Base-by-base conservation (phyloP, 2,888 invertebrate species). In the Mantis religiosa region DNA sequence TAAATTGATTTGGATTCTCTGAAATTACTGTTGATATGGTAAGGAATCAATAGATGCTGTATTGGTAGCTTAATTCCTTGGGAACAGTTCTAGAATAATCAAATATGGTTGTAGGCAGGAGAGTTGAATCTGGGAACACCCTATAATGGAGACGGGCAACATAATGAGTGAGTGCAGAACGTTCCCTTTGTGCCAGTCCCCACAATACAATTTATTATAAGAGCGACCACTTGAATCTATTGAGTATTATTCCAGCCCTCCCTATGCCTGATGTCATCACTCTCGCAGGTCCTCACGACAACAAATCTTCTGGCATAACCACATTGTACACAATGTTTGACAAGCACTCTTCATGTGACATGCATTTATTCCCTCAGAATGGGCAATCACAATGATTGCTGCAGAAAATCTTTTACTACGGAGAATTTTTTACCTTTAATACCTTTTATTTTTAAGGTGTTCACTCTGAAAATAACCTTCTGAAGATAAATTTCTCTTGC, bases 201-300 rank as follows among this genome's bases (percentile, higher is more conserved):
- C 47, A 82, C 87, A 87, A 83, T 87, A 83, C 87, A 83, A 87
- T 87, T 87, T 87, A 87, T 83, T 83, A 71, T 71, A 71, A 71
- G 54, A 83, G 82, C 87, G 83, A 87, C 87, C 87, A 87, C 87
- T 87, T 87, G 83, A 87, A 83, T 82, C 81, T 28, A 82, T 87
- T 83, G 41, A 83, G 41, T 47, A 87, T 83, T 34, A 41, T 47
- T 82, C 85, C 27, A 28, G 41, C 85, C n/a, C 27, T 28, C 88
- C 82, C 87, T 81, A 41, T 41, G 82, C 82, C 12, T 41, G 41
- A 30, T 85, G 85, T 85, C 85, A 85, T 85, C 41, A 47, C 85
- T 85, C 47, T 71, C 54, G 20, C 54, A 20, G 25, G 54, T 25
- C 54, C 54, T 71, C 54, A 71, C 54, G 25, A 71, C 54, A 71